Evolutionary conservation across 2,797 vertebrate species (phyloP), one percentile per base, ranked within the genome.

Genomic region (Cyclura pinguis): DNA sequence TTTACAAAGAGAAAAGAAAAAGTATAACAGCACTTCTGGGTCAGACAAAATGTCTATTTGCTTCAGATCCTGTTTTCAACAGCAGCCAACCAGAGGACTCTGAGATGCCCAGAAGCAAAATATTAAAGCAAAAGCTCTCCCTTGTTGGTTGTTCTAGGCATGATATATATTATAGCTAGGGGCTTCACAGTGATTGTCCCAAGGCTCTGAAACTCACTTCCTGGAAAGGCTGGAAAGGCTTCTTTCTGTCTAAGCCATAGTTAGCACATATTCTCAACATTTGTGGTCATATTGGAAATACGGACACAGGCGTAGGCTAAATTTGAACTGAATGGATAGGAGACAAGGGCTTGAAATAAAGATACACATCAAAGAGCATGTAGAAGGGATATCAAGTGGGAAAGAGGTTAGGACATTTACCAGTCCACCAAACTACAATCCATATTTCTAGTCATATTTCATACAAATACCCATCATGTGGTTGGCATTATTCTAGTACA

Each of bases 1-100:
- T 38, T 82, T 89, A 55, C 78, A 52, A 13, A 74, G 67, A 89
- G 91, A 84, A 18, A n/a, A 67, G 29, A 16, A 32, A 24, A n/a
- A 80, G 24, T 76, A 32, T 32, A 78, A 80, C 32, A 67, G 6
- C 55, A 52, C 50, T 73, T 12, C 35, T 77, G 38, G 7, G 62
- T 86, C 3, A 62, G 14, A 55, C 69, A 12, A 24, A 82, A 62
- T 18, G 55, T n/a, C 52, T 32, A 59, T 76, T 6, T 42, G 32
- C 9, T 47, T 32, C 55, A 76, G 16, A 35, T 38, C 9, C 57
- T 82, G 57, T 12, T 22, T 35, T 35, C n/a, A 55, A 73, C 50
- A 55, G 67, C 35, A n/a, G 50, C 20, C 8, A 74, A 20, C 29
- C 12, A 85, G 20, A 35, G 50, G 47, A n/a, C 12, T 85, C 16